Conservation (phyloP, 2,113 vertebrate genomes). For the Columbina picui region DNA sequence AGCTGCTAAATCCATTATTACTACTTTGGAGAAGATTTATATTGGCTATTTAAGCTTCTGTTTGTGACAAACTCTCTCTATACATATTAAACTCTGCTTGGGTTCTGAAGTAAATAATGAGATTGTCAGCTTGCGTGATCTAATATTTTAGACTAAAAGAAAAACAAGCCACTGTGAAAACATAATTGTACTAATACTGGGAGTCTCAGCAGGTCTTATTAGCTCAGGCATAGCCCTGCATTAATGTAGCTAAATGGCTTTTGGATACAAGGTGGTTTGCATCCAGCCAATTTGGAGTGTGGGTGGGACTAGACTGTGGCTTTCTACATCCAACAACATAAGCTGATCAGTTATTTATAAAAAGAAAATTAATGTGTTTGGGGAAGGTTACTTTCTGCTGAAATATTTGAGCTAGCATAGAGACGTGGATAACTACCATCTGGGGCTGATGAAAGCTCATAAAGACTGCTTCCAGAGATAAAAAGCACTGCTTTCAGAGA, state of each 20-base stretch:
- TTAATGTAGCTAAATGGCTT: conserved; percentile 44
- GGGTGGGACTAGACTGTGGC: not conserved
- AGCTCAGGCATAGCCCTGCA: conserved; percentile 1
- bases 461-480: not conserved
- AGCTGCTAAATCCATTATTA: conserved; percentile 22
- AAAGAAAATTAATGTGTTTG: conserved; percentile 47
- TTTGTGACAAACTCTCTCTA: not conserved
- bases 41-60: not conserved
- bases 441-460: not conserved
- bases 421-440: not conserved
- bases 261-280: not conserved
- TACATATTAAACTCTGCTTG: conserved; percentile 1
- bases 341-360: not conserved
- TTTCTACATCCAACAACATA: not conserved
- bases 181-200: not conserved
- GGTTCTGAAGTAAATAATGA: conserved; percentile 40
- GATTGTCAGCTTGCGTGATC: not conserved
- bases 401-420: conserved; percentile 9
- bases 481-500: not conserved
- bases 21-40: conserved; percentile 52
- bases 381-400: conserved; percentile 28
- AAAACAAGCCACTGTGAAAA: conserved; percentile 19
- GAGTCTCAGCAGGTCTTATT: conserved; percentile 26
- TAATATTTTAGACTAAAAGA: conserved; percentile 19
- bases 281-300: not conserved